These are phyloP conservation scores for Lutjanus campechanus DNA, from an alignment of 2,797 vertebrate genomes.

Conservation along the genomic window DNA sequence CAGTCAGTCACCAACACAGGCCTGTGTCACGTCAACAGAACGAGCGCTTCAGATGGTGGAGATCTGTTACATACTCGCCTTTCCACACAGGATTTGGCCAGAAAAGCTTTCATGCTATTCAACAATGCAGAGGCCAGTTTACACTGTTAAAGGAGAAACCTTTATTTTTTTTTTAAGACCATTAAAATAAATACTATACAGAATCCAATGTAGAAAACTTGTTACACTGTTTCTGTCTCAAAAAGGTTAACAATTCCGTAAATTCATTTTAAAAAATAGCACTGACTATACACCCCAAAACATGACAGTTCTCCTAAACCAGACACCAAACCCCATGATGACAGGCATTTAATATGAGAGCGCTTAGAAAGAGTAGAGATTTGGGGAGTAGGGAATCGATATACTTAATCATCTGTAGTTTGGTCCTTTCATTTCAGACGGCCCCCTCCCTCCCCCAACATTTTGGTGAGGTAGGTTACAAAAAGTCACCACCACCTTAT, in stretches of 20 bases:
- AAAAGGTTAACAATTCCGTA: conserved; percentile 85
- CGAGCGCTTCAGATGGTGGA: background rate
- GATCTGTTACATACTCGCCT: background rate
- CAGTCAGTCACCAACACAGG: background rate
- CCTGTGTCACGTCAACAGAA: background rate
- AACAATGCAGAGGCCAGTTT: conserved; percentile 70
- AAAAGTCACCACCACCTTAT: conserved; percentile 70
- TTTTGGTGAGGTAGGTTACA: conserved; percentile 82
- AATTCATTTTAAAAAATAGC: conserved; percentile 84
- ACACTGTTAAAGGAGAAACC: conserved; percentile 84
- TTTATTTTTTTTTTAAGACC: conserved; percentile 88
- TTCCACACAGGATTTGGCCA: conserved; percentile 11
- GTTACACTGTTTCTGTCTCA: conserved; percentile 87
- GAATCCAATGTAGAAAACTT: conserved; percentile 91
- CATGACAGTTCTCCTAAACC: conserved; percentile 56
- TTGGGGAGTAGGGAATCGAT: conserved; percentile 46
- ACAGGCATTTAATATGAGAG: conserved; percentile 63
- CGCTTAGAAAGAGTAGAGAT: conserved; percentile 26
- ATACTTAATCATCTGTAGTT: conserved; percentile 71
- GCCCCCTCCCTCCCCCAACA: conserved; percentile 58
- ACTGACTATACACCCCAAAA: conserved; percentile 80
- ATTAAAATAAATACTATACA: conserved; percentile 93
- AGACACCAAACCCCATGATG: conserved; percentile 64
- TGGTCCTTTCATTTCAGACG: conserved; percentile 76
- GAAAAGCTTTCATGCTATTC: conserved; percentile 31